A percentile compares a stretch with the other conserved stretches of the same genome.
Conservation (phyloP, 2,797 vertebrate species). For the Xiphophorus birchmanni region DNA sequence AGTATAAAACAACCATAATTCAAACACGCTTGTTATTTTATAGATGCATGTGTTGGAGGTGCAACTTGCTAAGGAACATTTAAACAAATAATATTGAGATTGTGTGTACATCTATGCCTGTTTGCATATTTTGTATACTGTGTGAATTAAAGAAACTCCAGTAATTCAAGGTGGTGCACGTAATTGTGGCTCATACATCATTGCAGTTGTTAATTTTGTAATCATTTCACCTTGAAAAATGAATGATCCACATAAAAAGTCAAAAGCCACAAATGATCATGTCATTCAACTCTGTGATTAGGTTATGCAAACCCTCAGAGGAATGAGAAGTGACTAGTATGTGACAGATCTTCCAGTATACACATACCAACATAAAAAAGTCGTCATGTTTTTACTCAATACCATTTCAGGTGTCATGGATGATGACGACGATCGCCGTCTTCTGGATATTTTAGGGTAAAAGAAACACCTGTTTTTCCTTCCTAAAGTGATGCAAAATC, state of each 20-base stretch:
- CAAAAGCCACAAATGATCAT: neutral
- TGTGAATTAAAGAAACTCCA: neutral
- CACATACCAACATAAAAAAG: neutral
- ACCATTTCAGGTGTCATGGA: conserved; percentile 95
- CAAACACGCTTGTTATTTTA: neutral
- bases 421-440: conserved; percentile 99
- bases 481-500: neutral
- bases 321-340: neutral
- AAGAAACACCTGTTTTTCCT: conserved; percentile 37
- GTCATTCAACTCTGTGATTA: neutral
- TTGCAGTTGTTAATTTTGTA: neutral
- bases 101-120: neutral
- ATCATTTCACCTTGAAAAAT: neutral
- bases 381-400: conserved; percentile 18
- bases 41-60: neutral
- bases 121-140: neutral
- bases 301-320: neutral
- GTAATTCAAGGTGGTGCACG: neutral
- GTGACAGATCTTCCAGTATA: neutral
- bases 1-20: neutral
- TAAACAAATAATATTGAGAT: neutral
- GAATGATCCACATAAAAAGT: neutral
- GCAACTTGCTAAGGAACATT: neutral
- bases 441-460: conserved; percentile 99
- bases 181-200: neutral